Evolutionary conservation across 2,113 vertebrate genomes (phyloP), one percentile per base, ranked within the genome.

Genomic region (Ameiurus melas): DNA sequence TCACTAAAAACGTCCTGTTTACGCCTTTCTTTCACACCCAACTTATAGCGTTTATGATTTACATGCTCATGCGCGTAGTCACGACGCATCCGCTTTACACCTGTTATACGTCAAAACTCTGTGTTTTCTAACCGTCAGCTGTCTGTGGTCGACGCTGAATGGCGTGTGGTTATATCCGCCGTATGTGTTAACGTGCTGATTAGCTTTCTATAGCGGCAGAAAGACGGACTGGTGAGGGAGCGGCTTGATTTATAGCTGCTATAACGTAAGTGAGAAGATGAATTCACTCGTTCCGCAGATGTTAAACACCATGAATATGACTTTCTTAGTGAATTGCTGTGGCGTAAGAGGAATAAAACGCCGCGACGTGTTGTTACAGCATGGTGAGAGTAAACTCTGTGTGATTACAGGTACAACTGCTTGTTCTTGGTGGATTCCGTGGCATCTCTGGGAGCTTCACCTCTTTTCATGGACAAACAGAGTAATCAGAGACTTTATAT

Each of bases 381-480:
- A 19, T 33, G 17, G 0, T 36, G 7, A 27, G 53, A 20, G 78
- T 22, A n/a, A 47, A 14, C 39, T 62, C 7, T 13, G 5, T 87
- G 25, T 89, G 9, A 9, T 6, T 80, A 84, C 93, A 99, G 98
- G 92, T 93, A 98, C 30, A 93, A 96, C 90, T 98, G 98, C 87
- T 94, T 99, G 89, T 95, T 99, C 77, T 93, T 99, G 12, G 97
- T 99, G 57, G 98, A 99, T 1, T 94, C 97, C 0, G 98, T 99
- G 33, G 98, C 97, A 1, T 98, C 98, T 0, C 94, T 99, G 0
- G 97, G 98, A 1, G 98, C 98, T 55, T 90, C 93, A 53, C 98
- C 98, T 19, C 92, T 99, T 91, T 94, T 97, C 93, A 99, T 99
- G 98, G 98, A 99, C 94, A 95, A 96, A 87, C 98, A 99, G 94